Percentiles rank a stretch among this genome's conserved stretches.
These are phyloP conservation scores for Emys orbicularis DNA, from an alignment of 2,797 vertebrate genomes.

Conservation along the genomic window DNA sequence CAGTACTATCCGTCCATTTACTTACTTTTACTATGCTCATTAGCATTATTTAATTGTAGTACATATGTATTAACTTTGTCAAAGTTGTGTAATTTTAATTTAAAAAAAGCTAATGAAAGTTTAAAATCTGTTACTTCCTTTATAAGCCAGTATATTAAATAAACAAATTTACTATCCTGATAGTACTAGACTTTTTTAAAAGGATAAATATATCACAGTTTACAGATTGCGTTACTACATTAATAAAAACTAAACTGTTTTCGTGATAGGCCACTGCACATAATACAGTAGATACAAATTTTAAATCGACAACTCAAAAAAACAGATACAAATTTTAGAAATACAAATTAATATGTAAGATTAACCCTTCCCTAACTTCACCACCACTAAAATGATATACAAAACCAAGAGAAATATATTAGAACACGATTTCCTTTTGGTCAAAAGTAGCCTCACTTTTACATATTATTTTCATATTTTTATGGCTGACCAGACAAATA, in stretches of 20 bases:
- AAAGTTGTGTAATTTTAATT: background rate
- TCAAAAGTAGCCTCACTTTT: background rate
- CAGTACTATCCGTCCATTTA: background rate
- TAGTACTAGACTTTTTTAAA: background rate
- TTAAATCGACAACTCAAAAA: too few relatives aligned
- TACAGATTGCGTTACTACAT: too few relatives aligned
- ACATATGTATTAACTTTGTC: background rate
- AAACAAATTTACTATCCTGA: background rate
- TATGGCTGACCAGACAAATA: background rate
- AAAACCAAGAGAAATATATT: background rate
- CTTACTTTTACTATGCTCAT: background rate
- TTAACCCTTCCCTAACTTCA: background rate
- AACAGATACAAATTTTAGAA: background rate
- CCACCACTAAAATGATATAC: background rate
- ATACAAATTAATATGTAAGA: background rate
- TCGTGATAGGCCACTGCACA: too few relatives aligned
- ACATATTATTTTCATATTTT: background rate
- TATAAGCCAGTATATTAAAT: background rate
- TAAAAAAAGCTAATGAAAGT: background rate
- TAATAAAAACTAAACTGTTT: too few relatives aligned
- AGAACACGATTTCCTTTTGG: background rate
- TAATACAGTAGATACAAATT: too few relatives aligned
- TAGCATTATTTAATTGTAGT: background rate
- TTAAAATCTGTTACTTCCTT: background rate
- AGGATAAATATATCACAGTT: background rate